Evolutionary conservation across 2,888 invertebrate genomes (phyloP).

Genomic region (Trissonchulus sp.): DNA sequence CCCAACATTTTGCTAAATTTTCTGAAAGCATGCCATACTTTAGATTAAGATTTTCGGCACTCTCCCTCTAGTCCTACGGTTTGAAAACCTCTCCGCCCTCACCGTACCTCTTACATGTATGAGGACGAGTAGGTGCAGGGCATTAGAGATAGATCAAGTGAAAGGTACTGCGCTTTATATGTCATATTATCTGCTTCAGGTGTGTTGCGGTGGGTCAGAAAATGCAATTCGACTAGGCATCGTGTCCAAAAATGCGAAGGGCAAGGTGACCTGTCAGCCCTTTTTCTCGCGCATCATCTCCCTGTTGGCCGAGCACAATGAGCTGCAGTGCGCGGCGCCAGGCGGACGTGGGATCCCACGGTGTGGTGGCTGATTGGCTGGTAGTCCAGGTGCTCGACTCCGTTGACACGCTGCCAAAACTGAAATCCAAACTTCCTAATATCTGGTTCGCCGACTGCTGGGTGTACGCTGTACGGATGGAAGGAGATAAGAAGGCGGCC

Average conservation of each 20-base stretch:
- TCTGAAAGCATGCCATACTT: no score
- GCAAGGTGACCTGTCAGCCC: slow-evolving; percentile 87
- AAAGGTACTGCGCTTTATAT: no score
- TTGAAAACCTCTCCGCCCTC: no score
- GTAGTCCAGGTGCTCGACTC: slow-evolving; percentile 96
- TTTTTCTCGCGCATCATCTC: slow-evolving; percentile 96
- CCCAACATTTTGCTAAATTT: no score
- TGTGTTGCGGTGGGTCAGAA: slow-evolving; percentile 75
- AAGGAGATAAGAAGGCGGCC: slow-evolving; percentile 97
- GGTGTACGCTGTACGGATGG: slow-evolving; percentile 94
- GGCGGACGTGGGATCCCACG: slow-evolving; percentile 99
- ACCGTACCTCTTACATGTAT: no score
- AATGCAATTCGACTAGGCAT: slow-evolving; percentile 90
- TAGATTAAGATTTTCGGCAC: no score
- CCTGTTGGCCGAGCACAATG: slow-evolving; percentile 94
- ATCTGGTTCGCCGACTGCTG: slow-evolving; percentile 83
- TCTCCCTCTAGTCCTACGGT: no score
- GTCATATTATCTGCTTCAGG: slow-evolving; percentile 37
- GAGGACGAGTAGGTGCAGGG: no score
- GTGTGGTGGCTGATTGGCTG: slow-evolving; percentile 91
- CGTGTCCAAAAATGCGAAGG: slow-evolving; percentile 91
- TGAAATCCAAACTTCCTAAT: slow-evolving; percentile 95
- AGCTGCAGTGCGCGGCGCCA: slow-evolving; percentile 92
- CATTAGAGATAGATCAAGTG: no score
- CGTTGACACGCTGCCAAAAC: slow-evolving; percentile 92